Evolutionary conservation across 2,888 invertebrate species (phyloP).

Genomic region (Omphaloscelis lunosa): DNA sequence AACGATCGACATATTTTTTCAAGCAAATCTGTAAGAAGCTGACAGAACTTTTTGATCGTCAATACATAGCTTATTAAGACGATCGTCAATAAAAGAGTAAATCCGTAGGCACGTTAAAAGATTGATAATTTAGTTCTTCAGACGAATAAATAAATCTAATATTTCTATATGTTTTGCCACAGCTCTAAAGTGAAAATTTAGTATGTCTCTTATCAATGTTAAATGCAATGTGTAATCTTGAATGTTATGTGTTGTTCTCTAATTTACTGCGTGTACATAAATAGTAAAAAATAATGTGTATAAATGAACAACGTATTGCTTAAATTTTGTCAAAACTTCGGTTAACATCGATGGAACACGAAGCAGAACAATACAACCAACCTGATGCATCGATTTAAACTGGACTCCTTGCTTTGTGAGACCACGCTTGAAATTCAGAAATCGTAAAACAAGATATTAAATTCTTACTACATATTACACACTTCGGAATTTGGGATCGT

Average conservation of each 20-base stretch:
- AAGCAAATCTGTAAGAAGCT: not conserved
- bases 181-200: not conserved
- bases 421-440: constrained; percentile 7
- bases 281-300: too few species aligned
- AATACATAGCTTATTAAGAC: too few species aligned
- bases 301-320: not conserved
- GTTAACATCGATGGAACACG: not conserved
- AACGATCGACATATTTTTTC: not conserved
- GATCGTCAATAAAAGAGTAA: too few species aligned
- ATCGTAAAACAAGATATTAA: constrained; percentile 37
- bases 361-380: not conserved
- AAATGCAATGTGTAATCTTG: too few species aligned
- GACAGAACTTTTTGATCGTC: too few species aligned
- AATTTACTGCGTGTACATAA: too few species aligned
- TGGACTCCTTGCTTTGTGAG: not conserved
- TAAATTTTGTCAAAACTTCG: not conserved
- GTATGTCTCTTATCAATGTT: too few species aligned
- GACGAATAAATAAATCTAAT: not conserved
- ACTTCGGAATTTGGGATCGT: constrained; percentile 10
- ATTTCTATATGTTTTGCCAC: not conserved
- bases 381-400: constrained; percentile 3
- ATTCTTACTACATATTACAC: constrained; percentile 38
- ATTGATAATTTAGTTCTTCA: not conserved
- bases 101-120: not conserved
- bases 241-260: too few species aligned